Evolutionary conservation across 2,797 vertebrate species (phyloP).

Genomic region (Taeniopygia guttata): DNA sequence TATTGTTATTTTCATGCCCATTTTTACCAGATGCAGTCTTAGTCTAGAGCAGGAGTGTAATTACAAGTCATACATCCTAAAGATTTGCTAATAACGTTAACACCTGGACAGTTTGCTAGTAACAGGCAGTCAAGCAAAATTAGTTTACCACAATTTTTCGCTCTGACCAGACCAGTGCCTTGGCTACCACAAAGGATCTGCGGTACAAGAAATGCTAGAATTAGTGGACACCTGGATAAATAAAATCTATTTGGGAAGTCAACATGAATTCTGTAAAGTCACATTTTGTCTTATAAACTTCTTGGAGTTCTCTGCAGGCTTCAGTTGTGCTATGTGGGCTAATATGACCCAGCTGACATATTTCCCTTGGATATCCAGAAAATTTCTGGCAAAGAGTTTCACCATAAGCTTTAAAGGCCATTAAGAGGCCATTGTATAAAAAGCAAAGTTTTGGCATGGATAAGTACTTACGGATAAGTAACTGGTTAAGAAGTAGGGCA

Average conservation of each 20-base stretch:
- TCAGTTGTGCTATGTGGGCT: not conserved
- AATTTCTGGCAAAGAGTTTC: not conserved
- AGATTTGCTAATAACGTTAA: not conserved
- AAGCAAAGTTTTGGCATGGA: not conserved
- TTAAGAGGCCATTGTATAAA: not conserved
- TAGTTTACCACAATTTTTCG: not conserved
- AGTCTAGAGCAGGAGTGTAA: not conserved
- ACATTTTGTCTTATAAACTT: not conserved
- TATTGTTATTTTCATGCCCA: not conserved
- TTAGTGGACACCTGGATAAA: slow-evolving; percentile 50
- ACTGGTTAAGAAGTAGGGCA: not conserved
- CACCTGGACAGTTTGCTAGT: not conserved
- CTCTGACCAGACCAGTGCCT: not conserved
- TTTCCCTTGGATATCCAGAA: not conserved
- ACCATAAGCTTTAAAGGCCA: not conserved
- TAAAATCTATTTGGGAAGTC: slow-evolving; percentile 9
- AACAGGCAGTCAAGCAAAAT: not conserved
- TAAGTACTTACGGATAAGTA: not conserved
- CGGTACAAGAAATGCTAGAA: slow-evolving; percentile 26
- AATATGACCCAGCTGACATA: not conserved
- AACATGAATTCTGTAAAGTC: not conserved
- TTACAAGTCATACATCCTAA: not conserved
- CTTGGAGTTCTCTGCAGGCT: not conserved
- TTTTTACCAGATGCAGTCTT: not conserved
- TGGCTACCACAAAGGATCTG: not conserved